Base-by-base conservation (phyloP, 2,888 invertebrate genomes). In the Sussaba pulchella region DNA sequence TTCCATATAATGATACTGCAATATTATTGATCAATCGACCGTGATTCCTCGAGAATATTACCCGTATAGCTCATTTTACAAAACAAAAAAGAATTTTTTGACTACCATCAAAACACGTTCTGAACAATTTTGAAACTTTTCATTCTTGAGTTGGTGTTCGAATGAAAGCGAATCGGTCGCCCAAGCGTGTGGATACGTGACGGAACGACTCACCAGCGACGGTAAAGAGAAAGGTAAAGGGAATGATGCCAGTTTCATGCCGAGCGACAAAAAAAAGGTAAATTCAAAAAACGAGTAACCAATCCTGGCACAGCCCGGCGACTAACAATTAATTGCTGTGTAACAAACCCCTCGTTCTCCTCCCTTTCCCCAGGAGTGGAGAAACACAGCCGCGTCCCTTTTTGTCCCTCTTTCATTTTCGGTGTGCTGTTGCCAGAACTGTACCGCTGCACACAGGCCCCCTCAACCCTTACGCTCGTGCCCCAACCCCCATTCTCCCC, bases 311-410 rank as follows among this genome's bases (percentile, higher is more conserved):
- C 54, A 82, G 71, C 81, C 57, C 67, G 75, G 64, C 63, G 80
- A 50, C 78, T 81, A 82, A 83, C 86, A 84, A 86, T 85, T 84
- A 84, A 85, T 86, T 81, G 81, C 79, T 75, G 75, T 82, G 84
- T 87, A 86, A 85, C 82, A 82, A 83, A 86, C 80, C 67, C 64
- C 72, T 59, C 77, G 36, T 17, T 61, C 36, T 31, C 57, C 61
- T 14, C 47, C 50, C 45, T 54, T 19, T 31, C 39, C 19, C 41
- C 47, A 41, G 31, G 24, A 8, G n/a, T 8, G 26, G 57, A 31
- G 31, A 45, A 50, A 10, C 43, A 19, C 17, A 50, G 41, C 41
- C 14, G 24, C 52, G 67, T 10, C 45, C 21, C 57, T 41, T 64
- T 72, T 47, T 72, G 69, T 54, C 72, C 61, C 77, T 67, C 69